Percentiles rank a stretch among this genome's conserved stretches.
Conservation (phyloP, 2,888 invertebrate species). For the Tetragonula carbonaria region DNA sequence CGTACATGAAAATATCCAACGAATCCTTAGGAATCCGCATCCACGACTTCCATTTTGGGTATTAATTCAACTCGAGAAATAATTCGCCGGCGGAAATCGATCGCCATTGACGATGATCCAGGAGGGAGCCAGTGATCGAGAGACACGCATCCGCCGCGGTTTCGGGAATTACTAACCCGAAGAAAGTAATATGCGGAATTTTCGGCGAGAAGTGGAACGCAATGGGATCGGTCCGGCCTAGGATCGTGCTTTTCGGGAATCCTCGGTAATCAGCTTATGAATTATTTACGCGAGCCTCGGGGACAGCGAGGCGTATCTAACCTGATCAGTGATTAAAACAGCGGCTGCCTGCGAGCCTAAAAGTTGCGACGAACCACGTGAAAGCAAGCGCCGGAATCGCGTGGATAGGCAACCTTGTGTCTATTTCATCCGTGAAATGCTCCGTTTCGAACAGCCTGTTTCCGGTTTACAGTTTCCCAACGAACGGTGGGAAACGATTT, state of each 20-base stretch:
- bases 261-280: conserved; percentile 58
- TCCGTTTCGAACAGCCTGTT: not conserved
- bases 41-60: not conserved
- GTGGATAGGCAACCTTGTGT: not conserved
- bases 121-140: too few relatives aligned
- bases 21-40: too few relatives aligned
- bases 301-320: conserved; percentile 22
- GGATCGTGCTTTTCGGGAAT: conserved; percentile 23
- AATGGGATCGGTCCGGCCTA: conserved; percentile 6
- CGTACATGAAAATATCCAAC: too few relatives aligned
- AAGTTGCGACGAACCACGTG: conserved; percentile 8
- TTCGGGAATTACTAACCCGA: conserved; percentile 31
- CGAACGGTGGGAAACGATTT: too few relatives aligned
- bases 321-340: conserved; percentile 41
- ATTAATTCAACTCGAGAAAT: too few relatives aligned
- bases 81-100: too few relatives aligned
- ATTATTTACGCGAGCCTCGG: conserved; percentile 42
- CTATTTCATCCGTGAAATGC: not conserved
- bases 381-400: not conserved
- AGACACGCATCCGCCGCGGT: too few relatives aligned
- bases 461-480: too few relatives aligned
- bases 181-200: conserved; percentile 15
- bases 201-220: conserved; percentile 12
- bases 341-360: not conserved
- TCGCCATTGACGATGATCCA: too few relatives aligned